phyloP scores from a whole-genome alignment of 2,113 vertebrate genomes.

The Gymnogyps californianus region DNA sequence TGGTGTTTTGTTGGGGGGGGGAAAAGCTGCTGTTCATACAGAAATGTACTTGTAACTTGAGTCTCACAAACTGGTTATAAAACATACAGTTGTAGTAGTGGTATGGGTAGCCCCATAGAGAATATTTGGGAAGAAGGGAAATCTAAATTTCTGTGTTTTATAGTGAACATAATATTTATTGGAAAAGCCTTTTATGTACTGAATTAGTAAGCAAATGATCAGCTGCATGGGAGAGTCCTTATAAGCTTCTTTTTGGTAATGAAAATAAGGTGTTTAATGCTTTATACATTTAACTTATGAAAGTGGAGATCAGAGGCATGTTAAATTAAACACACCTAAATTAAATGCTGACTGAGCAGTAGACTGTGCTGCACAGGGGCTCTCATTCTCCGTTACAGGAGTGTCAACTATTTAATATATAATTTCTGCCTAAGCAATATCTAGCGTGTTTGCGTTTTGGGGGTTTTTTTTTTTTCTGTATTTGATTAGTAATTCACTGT shows the following conservation, averaged over 20 bases:
- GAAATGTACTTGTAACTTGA: background rate
- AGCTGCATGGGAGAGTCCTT: background rate
- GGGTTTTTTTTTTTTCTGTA: background rate
- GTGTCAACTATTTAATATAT: background rate
- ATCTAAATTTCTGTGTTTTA: background rate
- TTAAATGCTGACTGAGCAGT: background rate
- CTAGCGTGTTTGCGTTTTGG: background rate
- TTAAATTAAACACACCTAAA: background rate
- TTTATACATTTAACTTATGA: background rate
- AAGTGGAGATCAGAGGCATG: constrained; percentile 1
- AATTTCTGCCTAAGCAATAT: background rate
- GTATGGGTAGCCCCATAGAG: background rate
- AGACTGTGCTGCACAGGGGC: background rate
- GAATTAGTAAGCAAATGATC: constrained; percentile 12
- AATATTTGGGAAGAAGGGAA: background rate
- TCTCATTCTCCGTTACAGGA: background rate
- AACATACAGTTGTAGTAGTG: background rate
- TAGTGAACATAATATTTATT: background rate
- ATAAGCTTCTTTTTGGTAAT: background rate
- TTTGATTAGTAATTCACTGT: background rate
- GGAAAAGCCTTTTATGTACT: background rate
- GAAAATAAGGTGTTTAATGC: background rate
- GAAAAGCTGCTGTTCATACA: background rate
- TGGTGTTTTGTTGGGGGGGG: background rate
- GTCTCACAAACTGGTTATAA: background rate